These are phyloP conservation scores for Bombus pyrosoma DNA, from an alignment of 1,140 invertebrate genomes.

Conservation along the genomic window DNA sequence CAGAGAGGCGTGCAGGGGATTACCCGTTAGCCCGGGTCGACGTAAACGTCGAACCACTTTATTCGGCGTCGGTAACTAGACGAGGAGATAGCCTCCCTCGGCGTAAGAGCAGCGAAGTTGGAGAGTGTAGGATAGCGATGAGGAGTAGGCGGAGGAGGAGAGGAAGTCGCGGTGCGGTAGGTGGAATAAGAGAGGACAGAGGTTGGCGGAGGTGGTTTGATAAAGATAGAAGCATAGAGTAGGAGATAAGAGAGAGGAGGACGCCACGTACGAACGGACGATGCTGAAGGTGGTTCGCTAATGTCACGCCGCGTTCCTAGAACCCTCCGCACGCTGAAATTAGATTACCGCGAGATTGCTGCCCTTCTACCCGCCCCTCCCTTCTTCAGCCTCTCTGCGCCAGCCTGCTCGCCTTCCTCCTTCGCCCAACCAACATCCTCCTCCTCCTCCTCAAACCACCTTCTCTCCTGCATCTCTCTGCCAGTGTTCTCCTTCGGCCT, in stretches of 20 bases:
- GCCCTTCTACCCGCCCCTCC: constrained; percentile 65
- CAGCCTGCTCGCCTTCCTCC: constrained; percentile 32
- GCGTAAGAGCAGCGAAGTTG: constrained; percentile 54
- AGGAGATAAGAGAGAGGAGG: constrained; percentile 35
- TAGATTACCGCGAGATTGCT: constrained; percentile 79
- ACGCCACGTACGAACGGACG: constrained; percentile 58
- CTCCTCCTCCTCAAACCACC: constrained; percentile 5
- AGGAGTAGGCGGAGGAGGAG: not conserved
- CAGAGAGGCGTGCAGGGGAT: constrained; percentile 48
- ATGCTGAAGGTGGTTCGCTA: constrained; percentile 75
- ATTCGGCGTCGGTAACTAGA: constrained; percentile 72
- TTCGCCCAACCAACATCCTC: constrained; percentile 2
- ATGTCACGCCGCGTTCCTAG: constrained; percentile 77
- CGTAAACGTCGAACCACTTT: constrained; percentile 74
- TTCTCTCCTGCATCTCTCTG: not conserved
- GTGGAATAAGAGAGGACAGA: constrained; percentile 44
- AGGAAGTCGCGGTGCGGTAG: constrained; percentile 28
- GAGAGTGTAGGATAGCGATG: constrained; percentile 20
- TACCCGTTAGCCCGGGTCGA: constrained; percentile 67
- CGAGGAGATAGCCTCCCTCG: constrained; percentile 69
- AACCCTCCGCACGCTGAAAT: constrained; percentile 79
- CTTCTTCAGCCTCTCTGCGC: constrained; percentile 1
- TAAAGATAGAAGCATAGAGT: not conserved
- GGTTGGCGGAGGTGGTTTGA: constrained; percentile 25
- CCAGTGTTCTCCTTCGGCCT: constrained; percentile 44